Evolutionary conservation across 2,797 vertebrate species (phyloP).

Genomic region (Periophthalmus magnuspinnatus): DNA sequence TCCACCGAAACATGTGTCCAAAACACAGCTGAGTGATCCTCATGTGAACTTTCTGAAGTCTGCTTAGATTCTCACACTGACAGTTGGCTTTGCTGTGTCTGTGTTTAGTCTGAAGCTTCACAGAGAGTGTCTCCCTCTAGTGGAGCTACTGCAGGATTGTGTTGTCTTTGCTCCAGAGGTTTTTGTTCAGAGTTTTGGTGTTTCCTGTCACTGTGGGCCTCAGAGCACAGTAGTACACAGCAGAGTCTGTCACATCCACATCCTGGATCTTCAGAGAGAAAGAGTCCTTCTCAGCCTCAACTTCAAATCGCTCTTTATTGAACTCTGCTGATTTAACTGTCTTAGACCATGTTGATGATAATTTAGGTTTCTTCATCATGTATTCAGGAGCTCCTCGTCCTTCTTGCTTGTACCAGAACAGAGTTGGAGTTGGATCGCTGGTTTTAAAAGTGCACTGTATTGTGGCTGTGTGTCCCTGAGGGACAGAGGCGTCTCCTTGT

Average conservation of each 20-base stretch:
- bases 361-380: neutral
- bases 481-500: too few species aligned
- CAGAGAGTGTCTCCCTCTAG: neutral
- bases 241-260: neutral
- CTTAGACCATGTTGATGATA: too few species aligned
- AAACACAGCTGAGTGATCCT: too few species aligned
- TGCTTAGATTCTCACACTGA: too few species aligned
- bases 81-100: too few species aligned
- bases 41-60: too few species aligned
- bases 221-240: neutral
- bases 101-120: too few species aligned
- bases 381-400: neutral
- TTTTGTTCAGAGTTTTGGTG: conserved; percentile 3
- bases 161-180: neutral
- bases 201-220: neutral
- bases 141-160: neutral
- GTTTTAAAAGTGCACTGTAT: neutral
- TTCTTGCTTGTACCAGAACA: neutral
- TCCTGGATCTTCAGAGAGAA: neutral
- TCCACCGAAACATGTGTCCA: too few species aligned
- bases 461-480: neutral
- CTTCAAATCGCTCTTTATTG: too few species aligned
- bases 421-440: neutral
- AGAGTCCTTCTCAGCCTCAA: neutral
- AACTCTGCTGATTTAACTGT: too few species aligned